Conservation (phyloP, 1,140 invertebrate genomes). For the Monochamus saltuarius region DNA sequence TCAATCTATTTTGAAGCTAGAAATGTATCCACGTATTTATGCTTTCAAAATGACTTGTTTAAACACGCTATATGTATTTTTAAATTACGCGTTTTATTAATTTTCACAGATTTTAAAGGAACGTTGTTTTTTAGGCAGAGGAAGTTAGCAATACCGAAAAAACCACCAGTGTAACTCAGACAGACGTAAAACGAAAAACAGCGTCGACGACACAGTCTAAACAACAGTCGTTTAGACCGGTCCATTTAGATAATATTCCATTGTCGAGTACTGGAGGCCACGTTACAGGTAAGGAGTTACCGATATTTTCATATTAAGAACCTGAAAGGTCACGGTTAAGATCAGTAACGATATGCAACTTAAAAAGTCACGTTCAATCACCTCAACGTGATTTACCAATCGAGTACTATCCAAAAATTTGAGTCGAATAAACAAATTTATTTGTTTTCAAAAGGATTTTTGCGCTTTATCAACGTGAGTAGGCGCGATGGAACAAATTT, state of each 20-base stretch:
- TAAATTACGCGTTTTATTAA: too few species aligned
- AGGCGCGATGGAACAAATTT: too few species aligned
- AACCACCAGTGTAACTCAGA: conserved; percentile 37
- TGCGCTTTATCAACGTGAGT: too few species aligned
- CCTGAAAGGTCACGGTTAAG: too few species aligned
- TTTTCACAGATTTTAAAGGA: too few species aligned
- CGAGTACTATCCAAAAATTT: not conserved
- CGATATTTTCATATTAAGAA: too few species aligned
- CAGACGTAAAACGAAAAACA: conserved; percentile 33
- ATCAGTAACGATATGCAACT: too few species aligned
- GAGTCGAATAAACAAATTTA: too few species aligned
- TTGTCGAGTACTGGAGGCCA: conserved; percentile 70
- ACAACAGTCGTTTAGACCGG: conserved; percentile 58
- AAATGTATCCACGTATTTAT: not conserved
- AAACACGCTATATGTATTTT: too few species aligned
- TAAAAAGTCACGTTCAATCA: too few species aligned
- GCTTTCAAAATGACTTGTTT: conserved; percentile 1
- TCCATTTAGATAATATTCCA: conserved; percentile 72
- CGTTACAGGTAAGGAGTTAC: conserved; percentile 63
- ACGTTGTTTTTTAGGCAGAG: conserved; percentile 41
- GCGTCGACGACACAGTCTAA: conserved; percentile 38
- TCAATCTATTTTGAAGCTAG: conserved; percentile 1
- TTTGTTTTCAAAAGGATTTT: too few species aligned
- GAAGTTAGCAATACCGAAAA: conserved; percentile 49
- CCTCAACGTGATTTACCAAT: not conserved